phyloP scores from a whole-genome alignment of 2,113 vertebrate species.

The Cephalopterus ornatus region DNA sequence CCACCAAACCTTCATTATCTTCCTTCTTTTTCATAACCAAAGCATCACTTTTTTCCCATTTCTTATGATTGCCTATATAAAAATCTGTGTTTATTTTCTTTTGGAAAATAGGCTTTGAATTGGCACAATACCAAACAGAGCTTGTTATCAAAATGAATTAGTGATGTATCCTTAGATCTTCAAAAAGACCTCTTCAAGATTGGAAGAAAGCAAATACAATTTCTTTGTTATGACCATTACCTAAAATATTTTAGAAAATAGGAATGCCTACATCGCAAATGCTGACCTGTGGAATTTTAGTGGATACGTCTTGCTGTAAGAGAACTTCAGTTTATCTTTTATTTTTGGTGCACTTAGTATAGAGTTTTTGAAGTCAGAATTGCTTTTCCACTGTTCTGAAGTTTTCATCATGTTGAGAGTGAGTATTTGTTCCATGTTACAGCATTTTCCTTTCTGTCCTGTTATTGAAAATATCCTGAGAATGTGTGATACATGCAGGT shows the following conservation, averaged over 20 bases:
- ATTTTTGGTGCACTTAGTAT: not conserved
- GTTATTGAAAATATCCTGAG: not conserved
- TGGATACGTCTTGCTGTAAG: not conserved
- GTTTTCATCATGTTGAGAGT: not conserved
- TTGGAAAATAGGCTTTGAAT: not conserved
- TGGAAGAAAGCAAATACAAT: not conserved
- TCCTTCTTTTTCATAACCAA: not conserved
- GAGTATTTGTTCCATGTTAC: not conserved
- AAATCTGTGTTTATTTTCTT: not conserved
- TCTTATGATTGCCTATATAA: not conserved
- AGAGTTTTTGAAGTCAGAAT: not conserved
- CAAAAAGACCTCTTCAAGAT: not conserved
- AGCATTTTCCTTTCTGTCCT: not conserved
- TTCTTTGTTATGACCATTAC: not conserved
- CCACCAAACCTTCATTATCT: accelerated
- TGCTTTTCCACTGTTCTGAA: not conserved
- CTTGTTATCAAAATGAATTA: not conserved
- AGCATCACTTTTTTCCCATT: not conserved
- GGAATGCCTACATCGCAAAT: not conserved
- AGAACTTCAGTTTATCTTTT: not conserved
- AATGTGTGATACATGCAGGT: not conserved
- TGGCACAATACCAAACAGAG: not conserved
- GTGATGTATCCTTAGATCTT: not conserved
- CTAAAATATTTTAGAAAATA: not conserved
- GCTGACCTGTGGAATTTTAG: not conserved